Evolutionary conservation across 2,797 vertebrate species (phyloP), one percentile per base, ranked within the genome.

Genomic region (Euthynnus affinis): DNA sequence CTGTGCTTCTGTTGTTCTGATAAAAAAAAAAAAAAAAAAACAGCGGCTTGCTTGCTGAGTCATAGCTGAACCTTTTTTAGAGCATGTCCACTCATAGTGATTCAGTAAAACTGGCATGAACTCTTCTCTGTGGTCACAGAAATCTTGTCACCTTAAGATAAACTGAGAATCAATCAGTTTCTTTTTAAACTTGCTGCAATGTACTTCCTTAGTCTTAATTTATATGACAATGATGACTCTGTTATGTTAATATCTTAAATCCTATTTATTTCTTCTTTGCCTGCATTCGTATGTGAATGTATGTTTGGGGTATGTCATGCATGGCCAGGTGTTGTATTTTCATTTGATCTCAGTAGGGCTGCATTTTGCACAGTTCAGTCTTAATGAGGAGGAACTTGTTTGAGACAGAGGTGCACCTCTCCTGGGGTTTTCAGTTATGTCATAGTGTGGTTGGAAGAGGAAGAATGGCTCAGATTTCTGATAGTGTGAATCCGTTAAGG

Each of bases 181-280:
- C 53, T 73, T 80, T 85, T 84, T 83, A 80, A 89, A 88, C 82
- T 84, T 79, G 85, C 92, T 94, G 91, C 91, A 92, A 84, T 91
- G 89, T 93, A 80, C 83, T 62, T 82, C 79, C 76, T 74, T 60
- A 89, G 90, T 95, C 93, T 94, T 95, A 94, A 95, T 94, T 95
- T 95, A 94, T 93, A 86, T 90, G 69, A 78, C 78, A 58, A 75
- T 87, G 82, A 82, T 89, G 74, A 83, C 78, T 85, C 82, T 85
- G 83, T 92, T 85, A 81, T 81, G 80, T 90, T 86, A 66, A 79
- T 80, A 80, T 88, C 78, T 89, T 84, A 69, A 83, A 89, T 91
- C 86, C 75, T 94, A 96, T 96, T 95, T 95, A 95, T 96, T 94
- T 90, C 92, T 80, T 89, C 78, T 93, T 86, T 93, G 89, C 92